These are phyloP conservation scores for Ectobius pallidus DNA, from an alignment of 2,888 invertebrate genomes.

Conservation along the genomic window DNA sequence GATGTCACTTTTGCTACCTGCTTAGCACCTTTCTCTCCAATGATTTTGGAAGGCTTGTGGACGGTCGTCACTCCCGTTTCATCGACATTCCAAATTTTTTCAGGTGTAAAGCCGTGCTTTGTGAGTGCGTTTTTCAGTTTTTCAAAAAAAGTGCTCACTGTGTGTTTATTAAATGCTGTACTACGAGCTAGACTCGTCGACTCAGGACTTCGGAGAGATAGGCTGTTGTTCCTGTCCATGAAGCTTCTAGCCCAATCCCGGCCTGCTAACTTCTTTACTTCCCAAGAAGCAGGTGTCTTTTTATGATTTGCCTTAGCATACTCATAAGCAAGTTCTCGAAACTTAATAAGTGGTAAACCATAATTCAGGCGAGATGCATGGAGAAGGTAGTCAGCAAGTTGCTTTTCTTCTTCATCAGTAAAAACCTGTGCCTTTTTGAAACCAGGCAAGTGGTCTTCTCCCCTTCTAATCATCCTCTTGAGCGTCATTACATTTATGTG, in stretches of 20 bases:
- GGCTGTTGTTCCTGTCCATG: conserved; percentile 42
- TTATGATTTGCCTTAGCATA: background rate
- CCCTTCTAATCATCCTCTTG: too few species aligned
- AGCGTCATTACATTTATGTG: too few species aligned
- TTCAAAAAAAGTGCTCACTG: conserved; percentile 42
- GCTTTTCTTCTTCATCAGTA: too few species aligned
- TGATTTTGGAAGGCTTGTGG: conserved; percentile 42
- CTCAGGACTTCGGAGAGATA: conserved; percentile 43
- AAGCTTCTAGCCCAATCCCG: conserved; percentile 42
- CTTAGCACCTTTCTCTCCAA: conserved; percentile 42
- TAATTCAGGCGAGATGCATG: conserved; percentile 18
- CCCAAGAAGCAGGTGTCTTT: conserved; percentile 16
- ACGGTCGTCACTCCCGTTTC: conserved; percentile 44
- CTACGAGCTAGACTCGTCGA: conserved; percentile 42
- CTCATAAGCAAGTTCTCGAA: conserved; percentile 27
- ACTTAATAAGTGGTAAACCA: background rate
- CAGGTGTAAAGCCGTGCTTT: conserved; percentile 36
- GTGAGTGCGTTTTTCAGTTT: conserved; percentile 42
- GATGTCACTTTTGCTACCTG: conserved; percentile 47
- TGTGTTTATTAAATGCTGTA: conserved; percentile 43
- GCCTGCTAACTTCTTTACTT: background rate
- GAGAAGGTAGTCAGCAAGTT: too few species aligned
- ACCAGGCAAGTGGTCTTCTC: too few species aligned
- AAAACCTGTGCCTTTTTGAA: too few species aligned
- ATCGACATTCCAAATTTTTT: conserved; percentile 43